A percentile compares a stretch with the other conserved stretches of the same genome.
These are phyloP conservation scores for Phalacrocorax brasilianus DNA, from an alignment of 2,113 vertebrate genomes.

Conservation along the genomic window DNA sequence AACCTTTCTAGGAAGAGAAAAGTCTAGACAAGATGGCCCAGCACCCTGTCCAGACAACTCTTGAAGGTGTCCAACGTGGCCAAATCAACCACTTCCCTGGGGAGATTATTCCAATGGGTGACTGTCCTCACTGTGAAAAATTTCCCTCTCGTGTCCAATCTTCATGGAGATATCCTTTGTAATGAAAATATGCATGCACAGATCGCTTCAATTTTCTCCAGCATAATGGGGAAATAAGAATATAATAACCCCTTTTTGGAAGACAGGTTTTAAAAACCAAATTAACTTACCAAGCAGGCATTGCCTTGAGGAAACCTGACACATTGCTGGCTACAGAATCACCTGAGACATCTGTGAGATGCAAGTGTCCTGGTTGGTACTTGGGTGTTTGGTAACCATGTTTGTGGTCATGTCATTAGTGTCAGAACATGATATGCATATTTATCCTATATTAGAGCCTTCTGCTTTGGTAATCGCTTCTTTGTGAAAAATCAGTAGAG, in stretches of 20 bases:
- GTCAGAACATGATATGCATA: neutral
- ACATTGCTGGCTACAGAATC: neutral
- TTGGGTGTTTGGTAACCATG: neutral
- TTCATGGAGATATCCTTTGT: neutral
- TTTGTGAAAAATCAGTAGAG: neutral
- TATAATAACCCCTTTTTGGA: neutral
- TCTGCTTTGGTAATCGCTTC: neutral
- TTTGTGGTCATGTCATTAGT: neutral
- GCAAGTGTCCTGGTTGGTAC: neutral
- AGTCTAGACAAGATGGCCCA: no score
- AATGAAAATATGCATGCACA: neutral
- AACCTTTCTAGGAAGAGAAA: no score
- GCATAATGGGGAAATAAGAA: neutral
- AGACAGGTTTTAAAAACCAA: neutral
- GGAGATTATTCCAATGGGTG: no score
- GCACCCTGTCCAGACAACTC: no score
- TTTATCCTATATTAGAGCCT: neutral
- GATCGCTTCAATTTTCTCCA: neutral
- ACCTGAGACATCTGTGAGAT: constrained; percentile 14
- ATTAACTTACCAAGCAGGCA: constrained; percentile 34
- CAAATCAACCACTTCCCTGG: no score
- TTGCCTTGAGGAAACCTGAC: neutral
- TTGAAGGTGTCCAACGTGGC: no score
- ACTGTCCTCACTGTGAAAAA: no score
- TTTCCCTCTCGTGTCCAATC: no score